Percentiles rank a stretch among this genome's conserved stretches.
These are phyloP conservation scores for Siphamia tubifer DNA, from an alignment of 2,113 vertebrate genomes.

Conservation along the genomic window DNA sequence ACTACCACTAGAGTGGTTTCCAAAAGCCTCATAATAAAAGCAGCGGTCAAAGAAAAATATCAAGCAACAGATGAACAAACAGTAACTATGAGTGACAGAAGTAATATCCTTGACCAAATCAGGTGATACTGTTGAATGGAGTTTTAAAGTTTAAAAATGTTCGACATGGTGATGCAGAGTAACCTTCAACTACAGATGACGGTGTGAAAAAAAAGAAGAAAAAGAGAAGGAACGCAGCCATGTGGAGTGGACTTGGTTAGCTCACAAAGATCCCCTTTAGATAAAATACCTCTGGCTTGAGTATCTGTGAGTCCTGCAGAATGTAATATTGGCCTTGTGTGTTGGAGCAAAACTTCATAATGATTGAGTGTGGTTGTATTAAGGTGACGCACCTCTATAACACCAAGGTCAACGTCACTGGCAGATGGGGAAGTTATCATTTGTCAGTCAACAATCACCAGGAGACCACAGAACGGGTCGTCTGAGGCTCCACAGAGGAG, in stretches of 20 bases:
- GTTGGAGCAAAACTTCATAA: not conserved
- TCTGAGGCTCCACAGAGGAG: not conserved
- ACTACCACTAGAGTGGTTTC: not conserved
- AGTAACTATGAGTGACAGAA: not conserved
- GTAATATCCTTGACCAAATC: not conserved
- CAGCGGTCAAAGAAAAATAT: not conserved
- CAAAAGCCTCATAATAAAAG: not conserved
- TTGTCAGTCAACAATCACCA: constrained; percentile 26
- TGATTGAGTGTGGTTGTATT: constrained; percentile 27
- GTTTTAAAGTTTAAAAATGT: not conserved
- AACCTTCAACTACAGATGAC: not conserved
- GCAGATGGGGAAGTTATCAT: constrained; percentile 28
- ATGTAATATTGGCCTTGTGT: not conserved
- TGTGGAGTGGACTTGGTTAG: not conserved
- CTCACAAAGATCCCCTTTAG: not conserved
- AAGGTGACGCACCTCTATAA: constrained; percentile 7
- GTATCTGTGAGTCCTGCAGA: not conserved
- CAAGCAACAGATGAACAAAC: not conserved
- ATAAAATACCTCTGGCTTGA: not conserved
- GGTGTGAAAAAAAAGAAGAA: not conserved
- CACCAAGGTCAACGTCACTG: constrained; percentile 42
- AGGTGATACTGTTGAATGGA: not conserved
- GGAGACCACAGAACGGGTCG: constrained; percentile 9
- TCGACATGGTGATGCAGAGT: not conserved
- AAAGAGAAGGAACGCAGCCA: not conserved